Evolutionary conservation across 2,113 vertebrate genomes (phyloP), one percentile per base, ranked within the genome.

Genomic region (Leptocoma aspasia): DNA sequence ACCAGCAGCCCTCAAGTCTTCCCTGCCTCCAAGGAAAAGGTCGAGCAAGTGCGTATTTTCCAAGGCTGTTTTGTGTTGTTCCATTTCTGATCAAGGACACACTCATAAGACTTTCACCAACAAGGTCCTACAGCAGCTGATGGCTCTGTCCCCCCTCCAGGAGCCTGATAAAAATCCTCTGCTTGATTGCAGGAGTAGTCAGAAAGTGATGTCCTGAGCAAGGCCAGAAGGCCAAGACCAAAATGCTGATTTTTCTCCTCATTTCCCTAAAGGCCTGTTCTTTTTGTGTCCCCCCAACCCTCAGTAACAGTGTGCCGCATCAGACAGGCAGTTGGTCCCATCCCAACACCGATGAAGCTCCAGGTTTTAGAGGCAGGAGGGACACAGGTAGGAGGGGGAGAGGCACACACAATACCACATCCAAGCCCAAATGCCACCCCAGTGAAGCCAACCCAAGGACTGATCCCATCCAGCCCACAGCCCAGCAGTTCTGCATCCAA

Each of bases 281-380:
- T 42, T 80, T 80, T 35, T 15, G n/a, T 31, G 17, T 2, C 5
- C 3, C 15, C 13, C 4, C 24, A 42, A 42, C 7, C 23, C 30
- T 23, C n/a, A 49, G 0, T 7, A 52, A 53, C 14, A 64, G 7
- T 0, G 0, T 7, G 33, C 2, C 72, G 10, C n/a, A 41, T 13
- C 9, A 9, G 28, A n/a, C 30, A 42, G 44, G 56, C 35, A 42
- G 20, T 21, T 50, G 49, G 24, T 17, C 17, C 49, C 71, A 69
- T 5, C 49, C n/a, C 63, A 75, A 50, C 50, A 52, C 19, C 0
- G 0, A 45, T 1, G 1, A 2, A 91, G 37, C 41, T 61, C 11
- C 83, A 54, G 28, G n/a, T 41, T 89, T 78, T 23, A 41, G n/a
- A 65, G 17, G 45, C 14, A 4, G 45, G 9, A 69, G 8, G 15